Base-by-base conservation (phyloP, 2,888 invertebrate species). In the Xestia ashworthii region DNA sequence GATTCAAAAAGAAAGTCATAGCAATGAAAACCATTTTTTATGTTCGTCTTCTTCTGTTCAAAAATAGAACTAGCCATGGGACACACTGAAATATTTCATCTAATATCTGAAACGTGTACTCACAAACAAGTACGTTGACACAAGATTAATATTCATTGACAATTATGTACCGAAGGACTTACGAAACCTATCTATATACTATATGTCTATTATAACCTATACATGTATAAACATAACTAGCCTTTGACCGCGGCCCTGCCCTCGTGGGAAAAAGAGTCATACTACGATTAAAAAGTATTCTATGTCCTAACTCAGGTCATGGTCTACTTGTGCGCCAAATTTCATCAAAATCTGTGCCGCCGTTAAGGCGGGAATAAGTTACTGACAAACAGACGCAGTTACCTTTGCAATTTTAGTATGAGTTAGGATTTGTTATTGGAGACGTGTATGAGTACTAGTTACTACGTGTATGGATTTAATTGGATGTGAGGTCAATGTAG, bases 131-230 rank as follows among this genome's bases (percentile, higher is more conserved):
- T 25, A 0, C 14, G 38, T 32, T 79, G 70, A 70, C 80, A 38
- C 69, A 14, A 25, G 38, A 58, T 79, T 67, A 74, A 74, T 78
- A 81, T 81, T 83, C 74, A 83, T 79, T 0, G 60, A 64, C 50
- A n/a, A 67, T 74, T 69, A 82, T 48, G 22, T 6, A 66, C 4
- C 25, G 3, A 25, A 16, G 12, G n/a, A n/a, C 9, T 25, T 19
- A 60, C 12, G 53, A 68, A 71, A 38, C 41, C 64, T 75, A 68
- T 68, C 82, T 32, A 32, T 32, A 32, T 3, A 32, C 3, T 32
- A 32, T 32, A 32, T 32, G 3, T 3, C 32, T 32, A 32, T 32
- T 32, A 32, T 32, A 32, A 84, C 68, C 25, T 71, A 46, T 19
- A 6, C 9, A 55, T 78, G 44, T 55, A 46, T 50, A 70, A 67